phyloP scores from a whole-genome alignment of 2,113 vertebrate genomes.

The Pithys albifrons region DNA sequence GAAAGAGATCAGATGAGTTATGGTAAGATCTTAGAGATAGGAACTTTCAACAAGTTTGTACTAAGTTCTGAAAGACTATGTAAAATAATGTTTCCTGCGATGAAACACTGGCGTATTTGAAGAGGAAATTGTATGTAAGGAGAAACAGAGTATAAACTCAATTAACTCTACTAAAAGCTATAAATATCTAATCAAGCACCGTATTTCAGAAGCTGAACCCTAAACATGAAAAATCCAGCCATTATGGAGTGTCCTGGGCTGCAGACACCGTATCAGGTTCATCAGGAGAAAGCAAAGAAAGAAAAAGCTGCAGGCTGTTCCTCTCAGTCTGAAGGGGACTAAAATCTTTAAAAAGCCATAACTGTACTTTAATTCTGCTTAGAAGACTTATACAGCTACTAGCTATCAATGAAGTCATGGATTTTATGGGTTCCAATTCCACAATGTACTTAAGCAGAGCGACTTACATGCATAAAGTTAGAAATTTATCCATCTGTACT shows the following conservation, averaged over 20 bases:
- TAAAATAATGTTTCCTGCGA: background rate
- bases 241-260: background rate
- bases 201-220: background rate
- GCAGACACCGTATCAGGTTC: background rate
- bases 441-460: background rate
- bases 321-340: background rate
- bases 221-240: background rate
- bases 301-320: background rate
- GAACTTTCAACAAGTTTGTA: background rate
- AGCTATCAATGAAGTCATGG: background rate
- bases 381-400: background rate
- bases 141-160: background rate
- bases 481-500: background rate
- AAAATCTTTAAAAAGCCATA: background rate
- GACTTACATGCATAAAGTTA: background rate
- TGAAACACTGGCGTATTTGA: background rate
- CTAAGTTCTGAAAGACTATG: background rate
- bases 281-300: background rate
- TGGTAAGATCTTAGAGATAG: background rate
- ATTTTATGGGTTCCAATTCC: background rate
- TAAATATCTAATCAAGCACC: background rate
- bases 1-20: background rate
- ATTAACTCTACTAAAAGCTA: background rate
- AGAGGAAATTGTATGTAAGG: background rate
- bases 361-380: background rate